Conservation (phyloP, 1,140 invertebrate species). For the Ostrea denselamellosa region DNA sequence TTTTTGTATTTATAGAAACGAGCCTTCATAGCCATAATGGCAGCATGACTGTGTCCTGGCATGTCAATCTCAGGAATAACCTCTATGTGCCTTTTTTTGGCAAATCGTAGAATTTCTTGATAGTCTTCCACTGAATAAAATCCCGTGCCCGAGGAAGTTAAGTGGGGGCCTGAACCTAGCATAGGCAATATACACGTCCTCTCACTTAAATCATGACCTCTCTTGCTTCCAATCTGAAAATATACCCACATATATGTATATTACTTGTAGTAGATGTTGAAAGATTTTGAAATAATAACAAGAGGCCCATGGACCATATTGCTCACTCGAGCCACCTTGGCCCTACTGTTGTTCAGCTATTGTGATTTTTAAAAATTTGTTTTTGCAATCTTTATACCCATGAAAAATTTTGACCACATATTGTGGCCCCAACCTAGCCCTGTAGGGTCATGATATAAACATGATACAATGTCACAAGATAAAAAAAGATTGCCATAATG, state of each 20-base stretch:
- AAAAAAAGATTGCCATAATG: no score
- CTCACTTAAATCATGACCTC: constrained; percentile 71
- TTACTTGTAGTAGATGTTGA: not conserved
- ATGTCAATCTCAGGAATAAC: constrained; percentile 78
- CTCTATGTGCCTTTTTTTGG: constrained; percentile 70
- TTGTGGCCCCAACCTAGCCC: no score
- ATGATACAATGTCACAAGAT: no score
- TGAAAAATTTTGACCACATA: no score
- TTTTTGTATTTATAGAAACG: constrained; percentile 61
- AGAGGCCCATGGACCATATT: no score
- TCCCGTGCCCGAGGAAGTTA: constrained; percentile 66
- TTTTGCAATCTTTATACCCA: no score
- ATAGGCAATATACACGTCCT: constrained; percentile 69
- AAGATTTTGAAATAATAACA: no score
- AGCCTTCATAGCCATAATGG: constrained; percentile 73
- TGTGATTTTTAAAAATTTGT: no score
- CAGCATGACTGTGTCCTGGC: constrained; percentile 76
- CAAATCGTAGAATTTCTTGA: constrained; percentile 72
- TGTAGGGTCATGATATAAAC: no score
- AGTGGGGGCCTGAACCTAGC: constrained; percentile 71
- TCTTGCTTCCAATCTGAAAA: constrained; percentile 69
- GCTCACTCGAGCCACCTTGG: no score
- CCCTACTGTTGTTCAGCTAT: no score
- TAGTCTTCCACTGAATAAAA: constrained; percentile 68
- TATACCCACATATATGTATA: not conserved